These are phyloP conservation scores for Eugnorisma glareosa DNA, from an alignment of 2,888 invertebrate genomes.

Conservation along the genomic window DNA sequence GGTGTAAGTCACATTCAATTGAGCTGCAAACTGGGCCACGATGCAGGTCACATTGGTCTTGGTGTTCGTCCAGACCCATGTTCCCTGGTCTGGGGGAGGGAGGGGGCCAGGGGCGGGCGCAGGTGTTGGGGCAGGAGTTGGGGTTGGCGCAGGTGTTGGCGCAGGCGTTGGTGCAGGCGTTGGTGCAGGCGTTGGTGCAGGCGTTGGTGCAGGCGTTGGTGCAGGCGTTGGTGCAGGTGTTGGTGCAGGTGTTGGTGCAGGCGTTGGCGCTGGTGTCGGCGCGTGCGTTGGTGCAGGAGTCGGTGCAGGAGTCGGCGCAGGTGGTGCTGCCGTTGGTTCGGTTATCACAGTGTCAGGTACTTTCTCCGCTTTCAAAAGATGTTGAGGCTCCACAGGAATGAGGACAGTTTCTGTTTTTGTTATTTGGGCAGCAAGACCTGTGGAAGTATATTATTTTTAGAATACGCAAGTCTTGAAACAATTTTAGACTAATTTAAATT, in stretches of 20 bases:
- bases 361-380: neutral
- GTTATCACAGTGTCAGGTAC: neutral
- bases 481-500: neutral
- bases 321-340: neutral
- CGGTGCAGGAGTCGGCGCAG: neutral
- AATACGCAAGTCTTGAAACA: neutral
- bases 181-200: slow-evolving; percentile 21
- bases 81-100: slow-evolving; percentile 79
- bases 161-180: slow-evolving; percentile 74
- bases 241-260: neutral
- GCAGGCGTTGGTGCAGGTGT: neutral
- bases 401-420: neutral
- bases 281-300: neutral
- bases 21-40: slow-evolving; percentile 92
- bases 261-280: neutral
- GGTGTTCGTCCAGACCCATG: slow-evolving; percentile 76
- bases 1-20: slow-evolving; percentile 91
- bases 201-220: neutral
- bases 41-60: slow-evolving; percentile 91
- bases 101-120: slow-evolving; percentile 73
- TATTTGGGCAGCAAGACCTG: slow-evolving; percentile 35
- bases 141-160: slow-evolving; percentile 77
- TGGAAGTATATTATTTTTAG: neutral
- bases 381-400: neutral
- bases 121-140: slow-evolving; percentile 74